Evolutionary conservation across 2,113 vertebrate genomes (phyloP), one percentile per base, ranked within the genome.

Genomic region (Salvelinus sp.): DNA sequence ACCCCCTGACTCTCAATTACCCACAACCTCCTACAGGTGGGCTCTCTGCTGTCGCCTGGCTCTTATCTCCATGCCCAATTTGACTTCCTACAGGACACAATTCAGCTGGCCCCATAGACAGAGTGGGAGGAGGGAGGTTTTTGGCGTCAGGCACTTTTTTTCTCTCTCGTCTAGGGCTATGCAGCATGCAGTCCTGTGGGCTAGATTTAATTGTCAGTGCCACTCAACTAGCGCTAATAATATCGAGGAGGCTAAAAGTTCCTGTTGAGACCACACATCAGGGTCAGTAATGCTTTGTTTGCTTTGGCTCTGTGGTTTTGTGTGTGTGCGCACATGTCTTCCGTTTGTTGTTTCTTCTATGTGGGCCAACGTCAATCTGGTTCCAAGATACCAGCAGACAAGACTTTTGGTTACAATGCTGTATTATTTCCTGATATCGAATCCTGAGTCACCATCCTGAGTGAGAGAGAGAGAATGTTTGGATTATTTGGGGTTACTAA

Each of bases 401-500:
- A 68, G 16, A 10, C 28, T 12, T 66, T 66, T 66, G 25, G 3
- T 66, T 22, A 28, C 64, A 16, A 6, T 28, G 28, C 27, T 9
- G 62, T 64, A 27, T 64, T 66, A 27, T 66, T 66, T 25, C 25
- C 64, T 64, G 27, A 67, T 16, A 67, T 27, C 6, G 65, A 33
- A 67, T 18, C 10, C 12, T 14, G 65, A 33, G 27, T 67, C 62
- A 12, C 62, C 62, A 63, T 63, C 62, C 62, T 54, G 64, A 66
- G 64, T 23, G 60, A 63, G n/a, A 68, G 33, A 22, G 20, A 47
- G 68, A 48, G 68, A 13, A 38, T 48, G 33, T 69, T 69, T 69
- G 22, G 67, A 69, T 69, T n/a, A 69, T 16, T 10, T 33, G 6
- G 38, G 68, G 68, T 48, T 69, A 47, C 68, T 13, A 69, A 69